Evolutionary conservation across 37 sponge, comb jelly and placozoan species (phyloP), one percentile per base, ranked within the genome.

Genomic region (Crambe crambe): DNA sequence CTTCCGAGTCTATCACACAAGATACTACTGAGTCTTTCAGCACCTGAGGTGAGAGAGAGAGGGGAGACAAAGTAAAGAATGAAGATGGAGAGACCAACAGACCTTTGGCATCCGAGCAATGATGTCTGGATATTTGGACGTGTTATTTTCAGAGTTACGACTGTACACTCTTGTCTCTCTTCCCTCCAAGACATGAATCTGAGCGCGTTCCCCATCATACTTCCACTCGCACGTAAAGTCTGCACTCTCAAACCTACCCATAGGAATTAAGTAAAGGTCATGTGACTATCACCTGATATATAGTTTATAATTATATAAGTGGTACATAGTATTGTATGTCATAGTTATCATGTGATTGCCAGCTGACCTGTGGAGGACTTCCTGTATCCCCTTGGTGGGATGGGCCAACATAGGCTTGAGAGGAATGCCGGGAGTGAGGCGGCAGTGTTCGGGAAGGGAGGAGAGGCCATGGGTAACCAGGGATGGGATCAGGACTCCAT

Each of bases 371-470:
- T 51, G 39, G 57, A 94, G 84, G 10, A 98, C 93, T 75, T 98
- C 99, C 38, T 87, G 83, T 8, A 94, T 54, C 1, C 97, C 99
- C 79, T 98, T 98, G 73, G 99, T 98, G 29, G 99, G 99, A 47
- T 98, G 96, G 61, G 99, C 99, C 78, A 98, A 84, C 99, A 98
- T 98, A 2, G 99, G 99, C 72, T 98, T 98, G 43, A 98, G 91
- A 37, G 99, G 99, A 39, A 98, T 89, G 23, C 99, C 97, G 15
- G 99, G 97, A 26, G 99, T 94, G 47, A 98, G 91, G 51, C 73
- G 74, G 66, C 97, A 94, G 58, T 91, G 88, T 36, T 86, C 81
- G 2, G 82, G 80, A n/a, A 94, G 75, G 4, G 84, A 85, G 64
- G 86, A 47, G 25, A 96, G 44, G 17, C 95, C 97, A 44, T 96